Evolutionary conservation across 2,888 invertebrate genomes (phyloP), one percentile per base, ranked within the genome.

Genomic region (Leptogaster cylindrica): DNA sequence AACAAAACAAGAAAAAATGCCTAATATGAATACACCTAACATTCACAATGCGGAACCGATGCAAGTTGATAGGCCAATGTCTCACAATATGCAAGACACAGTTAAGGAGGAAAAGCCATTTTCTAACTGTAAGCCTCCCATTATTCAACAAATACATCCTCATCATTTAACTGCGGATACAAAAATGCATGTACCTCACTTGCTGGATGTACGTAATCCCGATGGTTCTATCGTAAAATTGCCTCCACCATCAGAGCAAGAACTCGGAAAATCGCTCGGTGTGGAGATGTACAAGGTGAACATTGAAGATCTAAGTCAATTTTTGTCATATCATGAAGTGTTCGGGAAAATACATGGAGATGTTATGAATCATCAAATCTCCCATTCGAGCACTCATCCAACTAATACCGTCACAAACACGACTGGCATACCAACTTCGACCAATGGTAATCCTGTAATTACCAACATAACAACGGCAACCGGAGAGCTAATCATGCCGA

Each of bases 291-390:
- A 72, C 89, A 92, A 78, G 90, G 89, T 76, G 68, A 89, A 91
- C 77, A 91, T 92, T 5, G 93, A 93, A 77, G 93, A 93, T 76
- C 85, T 93, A 65, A 92, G 92, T 72, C 92, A 92, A 76, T 81
- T 93, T 72, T 82, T 93, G 71, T 91, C 92, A 39, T 93, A 93
- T 81, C 93, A 93, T 77, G 93, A 93, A 81, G 92, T 93, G 46
- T 93, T 89, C 77, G 89, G 89, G 25, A 89, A 89, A 76, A 79
- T 89, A 61, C 80, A 81, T 69, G 79, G 80, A 68, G 81, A 81
- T 75, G 79, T 78, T 51, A 77, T 80, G 69, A 78, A 78, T 72
- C 79, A 79, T 68, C 71, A 78, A 55, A 80, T 82, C 65, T 82
- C 83, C 63, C 82, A 83, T 68, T 83, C 83, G 51, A 75, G 74